Evolutionary conservation across 2,888 invertebrate genomes (phyloP), one percentile per base, ranked within the genome.

Genomic region (Ennomos erosarius): DNA sequence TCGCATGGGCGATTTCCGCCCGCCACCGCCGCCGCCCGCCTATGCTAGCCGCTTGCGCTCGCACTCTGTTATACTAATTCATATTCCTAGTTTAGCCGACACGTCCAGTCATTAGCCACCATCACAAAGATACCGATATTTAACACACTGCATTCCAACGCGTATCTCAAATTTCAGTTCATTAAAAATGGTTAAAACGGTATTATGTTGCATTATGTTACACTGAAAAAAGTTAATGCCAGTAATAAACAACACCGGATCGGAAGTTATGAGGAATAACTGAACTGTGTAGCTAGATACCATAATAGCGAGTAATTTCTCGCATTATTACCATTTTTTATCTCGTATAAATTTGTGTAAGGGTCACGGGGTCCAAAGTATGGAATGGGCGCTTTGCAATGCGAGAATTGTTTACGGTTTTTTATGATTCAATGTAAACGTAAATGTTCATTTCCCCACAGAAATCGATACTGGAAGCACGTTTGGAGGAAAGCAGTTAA

Each of bases 401-500:
- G 46, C 34, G 16, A 67, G 64, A 63, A 64, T 51, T 26, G n/a
- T 11, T 12, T 8, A 36, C 13, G 47, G 48, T 42, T 38, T 16
- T 35, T 45, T 40, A 33, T 8, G 40, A 44, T 45, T 51, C 50
- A 50, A 42, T 51, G 42, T 26, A 33, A 42, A 33, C 10, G 16
- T n/a, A 12, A 40, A 46, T 26, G 46, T 4, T 46, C 33, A 51
- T 51, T 42, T 42, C 36, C 36, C n/a, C 26, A 40, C 33, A 48
- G 11, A 26, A 37, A 51, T 46, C 55, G 35, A 42, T 64, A 60
- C 48, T 50, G 55, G 57, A 54, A 73, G 65, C 68, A 70, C 73
- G 65, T 71, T 75, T 66, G 75, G 77, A 74, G 78, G 76, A 70
- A 71, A 80, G 71, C 78, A 84, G 87, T 87, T 86, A 86, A 88